Evolutionary conservation across 2,797 vertebrate genomes (phyloP).

Genomic region (Otus scops): DNA sequence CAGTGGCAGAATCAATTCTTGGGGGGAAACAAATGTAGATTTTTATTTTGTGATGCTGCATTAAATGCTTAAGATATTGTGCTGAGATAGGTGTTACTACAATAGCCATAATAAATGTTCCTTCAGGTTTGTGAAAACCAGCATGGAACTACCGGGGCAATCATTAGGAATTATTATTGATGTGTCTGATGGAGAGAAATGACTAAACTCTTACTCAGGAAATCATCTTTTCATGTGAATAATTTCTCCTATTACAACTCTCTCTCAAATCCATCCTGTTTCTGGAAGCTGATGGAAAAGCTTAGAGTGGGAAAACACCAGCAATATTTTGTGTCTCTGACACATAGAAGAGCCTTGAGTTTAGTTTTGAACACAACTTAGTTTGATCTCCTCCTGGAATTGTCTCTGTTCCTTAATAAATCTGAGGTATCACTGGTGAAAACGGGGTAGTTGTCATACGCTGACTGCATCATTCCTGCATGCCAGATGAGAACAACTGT

Average conservation of each 20-base stretch:
- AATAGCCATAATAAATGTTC: constrained; percentile 38
- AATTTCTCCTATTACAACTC: neutral
- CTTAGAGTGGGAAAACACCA: neutral
- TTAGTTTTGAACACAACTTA: neutral
- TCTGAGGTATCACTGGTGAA: neutral
- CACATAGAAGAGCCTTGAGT: neutral
- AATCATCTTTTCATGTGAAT: neutral
- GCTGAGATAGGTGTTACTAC: constrained; percentile 13
- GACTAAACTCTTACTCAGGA: neutral
- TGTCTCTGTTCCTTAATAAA: neutral
- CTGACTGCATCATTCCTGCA: neutral
- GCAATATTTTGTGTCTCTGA: neutral
- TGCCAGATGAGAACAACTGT: rapidly evolving
- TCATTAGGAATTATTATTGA: neutral
- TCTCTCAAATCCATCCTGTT: neutral
- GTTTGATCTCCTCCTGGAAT: neutral
- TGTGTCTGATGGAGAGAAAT: neutral
- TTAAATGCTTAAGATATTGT: constrained; percentile 34
- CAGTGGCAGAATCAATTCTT: neutral
- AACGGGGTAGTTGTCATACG: neutral
- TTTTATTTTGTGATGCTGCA: constrained; percentile 29
- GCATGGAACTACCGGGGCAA: neutral
- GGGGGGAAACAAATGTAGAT: constrained; percentile 12
- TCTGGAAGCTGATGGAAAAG: neutral
- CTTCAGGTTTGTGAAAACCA: constrained; percentile 3